These are phyloP conservation scores for Pangasianodon hypophthalmus DNA, from an alignment of 2,113 vertebrate genomes.

Conservation along the genomic window DNA sequence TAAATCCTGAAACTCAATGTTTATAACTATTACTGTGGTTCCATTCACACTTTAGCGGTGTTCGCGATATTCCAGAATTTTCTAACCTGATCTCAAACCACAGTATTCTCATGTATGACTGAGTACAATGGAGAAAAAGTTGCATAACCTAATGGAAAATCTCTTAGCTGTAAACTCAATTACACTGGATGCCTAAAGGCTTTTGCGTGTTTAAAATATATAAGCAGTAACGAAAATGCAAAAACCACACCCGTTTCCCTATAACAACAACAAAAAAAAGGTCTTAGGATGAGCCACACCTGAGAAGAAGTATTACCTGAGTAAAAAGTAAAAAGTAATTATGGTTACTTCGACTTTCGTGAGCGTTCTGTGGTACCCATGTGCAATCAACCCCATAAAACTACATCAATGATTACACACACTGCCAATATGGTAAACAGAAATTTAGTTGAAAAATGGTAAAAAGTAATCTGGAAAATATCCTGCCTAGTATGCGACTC, in stretches of 20 bases:
- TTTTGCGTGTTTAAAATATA: background rate
- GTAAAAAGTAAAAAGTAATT: background rate
- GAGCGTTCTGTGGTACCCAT: background rate
- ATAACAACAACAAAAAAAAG: background rate
- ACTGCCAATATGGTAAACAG: background rate
- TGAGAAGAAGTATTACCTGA: background rate
- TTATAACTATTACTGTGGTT: background rate
- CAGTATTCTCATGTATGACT: background rate
- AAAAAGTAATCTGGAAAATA: background rate
- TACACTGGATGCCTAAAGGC: background rate
- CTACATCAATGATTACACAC: background rate
- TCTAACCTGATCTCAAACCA: background rate
- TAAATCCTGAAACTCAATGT: background rate
- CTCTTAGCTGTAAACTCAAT: background rate
- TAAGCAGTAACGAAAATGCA: background rate
- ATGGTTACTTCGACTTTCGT: background rate
- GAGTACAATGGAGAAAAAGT: background rate
- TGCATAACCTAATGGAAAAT: background rate
- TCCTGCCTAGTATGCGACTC: slow-evolving; percentile 84
- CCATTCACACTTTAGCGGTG: too few species aligned
- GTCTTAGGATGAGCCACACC: background rate
- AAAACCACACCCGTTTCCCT: background rate
- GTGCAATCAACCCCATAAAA: background rate
- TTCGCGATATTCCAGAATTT: background rate
- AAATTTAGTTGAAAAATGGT: background rate